Conservation (phyloP, 2,797 vertebrate species). For the Melanotaenia maccullochi region DNA sequence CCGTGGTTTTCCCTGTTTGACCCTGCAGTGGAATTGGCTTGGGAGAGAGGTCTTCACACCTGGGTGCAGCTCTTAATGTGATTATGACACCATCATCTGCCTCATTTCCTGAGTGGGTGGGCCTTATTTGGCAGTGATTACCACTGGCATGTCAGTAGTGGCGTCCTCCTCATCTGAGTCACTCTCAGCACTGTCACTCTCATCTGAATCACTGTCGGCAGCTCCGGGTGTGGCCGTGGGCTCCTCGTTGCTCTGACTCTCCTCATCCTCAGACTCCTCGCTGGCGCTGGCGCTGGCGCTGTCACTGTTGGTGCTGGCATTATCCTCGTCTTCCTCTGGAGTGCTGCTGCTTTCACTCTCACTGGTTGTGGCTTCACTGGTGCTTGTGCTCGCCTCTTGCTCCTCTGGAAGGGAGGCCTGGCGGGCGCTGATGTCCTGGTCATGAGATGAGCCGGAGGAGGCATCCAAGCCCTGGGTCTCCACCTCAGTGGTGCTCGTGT, state of each 20-base stretch:
- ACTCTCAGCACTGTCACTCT: conserved; percentile 77
- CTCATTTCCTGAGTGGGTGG: conserved; percentile 3
- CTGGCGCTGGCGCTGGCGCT: conserved; percentile 56
- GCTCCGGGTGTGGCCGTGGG: conserved; percentile 73
- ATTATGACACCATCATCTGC: conserved; percentile 20
- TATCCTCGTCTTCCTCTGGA: conserved; percentile 61
- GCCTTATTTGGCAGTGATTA: conserved; percentile 80
- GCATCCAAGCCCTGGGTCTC: conserved; percentile 77
- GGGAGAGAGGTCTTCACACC: conserved; percentile 19
- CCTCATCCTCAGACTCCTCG: conserved; percentile 66
- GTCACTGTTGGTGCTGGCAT: conserved; percentile 45
- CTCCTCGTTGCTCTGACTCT: conserved; percentile 82
- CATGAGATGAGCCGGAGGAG: conserved; percentile 52
- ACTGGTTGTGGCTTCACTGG: conserved; percentile 43
- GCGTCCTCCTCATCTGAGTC: conserved; percentile 64
- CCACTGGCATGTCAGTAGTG: conserved; percentile 56
- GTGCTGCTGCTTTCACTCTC: conserved; percentile 61
- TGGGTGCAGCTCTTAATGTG: conserved; percentile 46
- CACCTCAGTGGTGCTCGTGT: conserved; percentile 82
- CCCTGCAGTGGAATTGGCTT: conserved; percentile 35
- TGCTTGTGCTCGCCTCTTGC: conserved; percentile 39
- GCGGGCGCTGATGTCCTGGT: conserved; percentile 46
- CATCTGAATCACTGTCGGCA: conserved; percentile 73
- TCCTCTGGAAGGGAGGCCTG: conserved; percentile 60
- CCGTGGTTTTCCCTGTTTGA: conserved; percentile 44